phyloP scores from a whole-genome alignment of 2,113 vertebrate genomes.

The Myotis lucifugus region DNA sequence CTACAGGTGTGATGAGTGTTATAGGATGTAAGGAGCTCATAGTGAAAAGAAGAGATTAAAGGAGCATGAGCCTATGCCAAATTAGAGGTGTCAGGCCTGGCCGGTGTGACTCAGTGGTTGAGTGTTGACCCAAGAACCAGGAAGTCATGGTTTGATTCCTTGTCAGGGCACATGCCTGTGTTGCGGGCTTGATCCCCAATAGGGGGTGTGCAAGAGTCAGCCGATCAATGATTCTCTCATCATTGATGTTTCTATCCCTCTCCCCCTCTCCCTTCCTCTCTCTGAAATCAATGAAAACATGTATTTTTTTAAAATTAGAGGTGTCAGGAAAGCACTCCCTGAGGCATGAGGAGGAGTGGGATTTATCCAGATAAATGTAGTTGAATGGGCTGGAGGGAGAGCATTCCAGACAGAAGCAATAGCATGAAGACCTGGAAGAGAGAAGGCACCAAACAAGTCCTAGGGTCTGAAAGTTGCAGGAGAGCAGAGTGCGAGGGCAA shows the following conservation, averaged over 20 bases:
- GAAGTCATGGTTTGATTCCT: too few relatives aligned
- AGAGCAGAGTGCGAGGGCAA: not conserved
- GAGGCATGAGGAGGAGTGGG: not conserved
- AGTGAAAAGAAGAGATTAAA: not conserved
- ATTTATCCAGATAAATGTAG: not conserved
- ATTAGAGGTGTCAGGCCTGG: too few relatives aligned
- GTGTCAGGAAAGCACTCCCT: not conserved
- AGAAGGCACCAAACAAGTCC: fast-evolving
- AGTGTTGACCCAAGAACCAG: too few relatives aligned
- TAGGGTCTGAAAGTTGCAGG: not conserved
- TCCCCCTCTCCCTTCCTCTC: too few relatives aligned
- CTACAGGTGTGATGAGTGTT: not conserved
- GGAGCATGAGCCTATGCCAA: not conserved
- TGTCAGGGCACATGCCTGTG: too few relatives aligned
- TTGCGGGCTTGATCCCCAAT: too few relatives aligned
- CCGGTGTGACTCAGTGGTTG: too few relatives aligned
- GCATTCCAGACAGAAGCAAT: not conserved
- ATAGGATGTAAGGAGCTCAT: fast-evolving
- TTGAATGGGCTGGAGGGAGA: not conserved
- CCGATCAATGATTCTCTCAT: too few relatives aligned
- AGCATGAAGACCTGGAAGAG: not conserved
- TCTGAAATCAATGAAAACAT: too few relatives aligned
- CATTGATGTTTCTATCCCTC: too few relatives aligned
- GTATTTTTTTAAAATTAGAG: not conserved
- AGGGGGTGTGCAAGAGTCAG: too few relatives aligned